Percentiles rank a stretch among this genome's conserved stretches.
These are phyloP conservation scores for Ashinkailepas kermadecensis DNA, from an alignment of 2,888 invertebrate species.

Conservation along the genomic window DNA sequence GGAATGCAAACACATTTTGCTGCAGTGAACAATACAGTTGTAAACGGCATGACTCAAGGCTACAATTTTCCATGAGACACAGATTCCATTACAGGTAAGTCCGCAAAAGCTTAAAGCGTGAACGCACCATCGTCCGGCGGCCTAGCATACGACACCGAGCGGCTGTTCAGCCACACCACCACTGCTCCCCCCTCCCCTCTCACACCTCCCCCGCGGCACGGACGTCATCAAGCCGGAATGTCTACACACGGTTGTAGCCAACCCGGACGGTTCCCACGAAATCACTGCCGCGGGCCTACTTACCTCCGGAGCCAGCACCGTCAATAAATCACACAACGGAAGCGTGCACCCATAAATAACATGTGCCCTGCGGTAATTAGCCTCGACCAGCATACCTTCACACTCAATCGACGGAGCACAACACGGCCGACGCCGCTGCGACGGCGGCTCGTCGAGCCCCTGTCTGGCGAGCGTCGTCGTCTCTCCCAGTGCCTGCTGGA, in stretches of 20 bases:
- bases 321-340: slow-evolving; percentile 19
- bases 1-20: too few species aligned
- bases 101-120: background rate
- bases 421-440: background rate
- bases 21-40: too few species aligned
- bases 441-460: background rate
- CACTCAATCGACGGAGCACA: slow-evolving; percentile 5
- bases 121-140: background rate
- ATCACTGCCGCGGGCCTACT: background rate
- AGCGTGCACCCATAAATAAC: slow-evolving; percentile 21
- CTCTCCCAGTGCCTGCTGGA: background rate
- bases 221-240: background rate
- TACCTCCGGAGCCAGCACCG: background rate
- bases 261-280: background rate
- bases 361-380: background rate
- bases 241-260: background rate
- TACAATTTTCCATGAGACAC: too few species aligned
- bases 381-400: slow-evolving; percentile 8
- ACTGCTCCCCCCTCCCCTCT: background rate
- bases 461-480: too few species aligned
- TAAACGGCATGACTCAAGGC: too few species aligned
- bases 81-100: background rate
- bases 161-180: background rate
- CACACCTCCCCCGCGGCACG: background rate
- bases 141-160: background rate